These are phyloP conservation scores for Drosophila serrata DNA, from an alignment of 1,140 invertebrate species.

Conservation along the genomic window DNA sequence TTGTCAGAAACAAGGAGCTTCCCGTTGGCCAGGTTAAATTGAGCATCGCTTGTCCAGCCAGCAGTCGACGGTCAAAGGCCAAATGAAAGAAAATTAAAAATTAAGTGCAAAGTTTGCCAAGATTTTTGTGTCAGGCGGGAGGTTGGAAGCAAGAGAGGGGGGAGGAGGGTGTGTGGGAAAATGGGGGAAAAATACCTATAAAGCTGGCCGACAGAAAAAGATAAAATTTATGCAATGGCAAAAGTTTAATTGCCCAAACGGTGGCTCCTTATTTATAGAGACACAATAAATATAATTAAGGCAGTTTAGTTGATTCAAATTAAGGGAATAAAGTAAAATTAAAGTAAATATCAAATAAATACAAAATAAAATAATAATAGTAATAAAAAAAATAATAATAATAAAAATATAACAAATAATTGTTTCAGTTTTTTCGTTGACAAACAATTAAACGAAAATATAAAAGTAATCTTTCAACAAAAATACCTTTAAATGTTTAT, in stretches of 20 bases:
- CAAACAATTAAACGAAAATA: too few species aligned
- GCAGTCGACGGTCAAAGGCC: constrained; percentile 44
- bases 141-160: not conserved
- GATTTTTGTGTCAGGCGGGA: constrained; percentile 23
- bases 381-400: too few species aligned
- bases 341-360: not conserved
- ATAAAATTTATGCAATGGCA: constrained; percentile 54
- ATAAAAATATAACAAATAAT: too few species aligned
- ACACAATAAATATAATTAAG: not conserved
- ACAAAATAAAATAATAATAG: not conserved
- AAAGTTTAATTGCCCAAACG: constrained; percentile 64
- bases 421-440: too few species aligned
- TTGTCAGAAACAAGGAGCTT: constrained; percentile 8
- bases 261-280: not conserved
- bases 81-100: constrained; percentile 71
- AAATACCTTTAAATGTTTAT: too few species aligned
- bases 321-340: not conserved
- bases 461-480: too few species aligned
- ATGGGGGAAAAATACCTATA: constrained; percentile 15
- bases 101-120: constrained; percentile 62
- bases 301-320: not conserved
- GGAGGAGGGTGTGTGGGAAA: not conserved
- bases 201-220: constrained; percentile 14
- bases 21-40: constrained; percentile 68
- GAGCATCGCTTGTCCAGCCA: constrained; percentile 63